These are phyloP conservation scores for Cyclopterus lumpus DNA, from an alignment of 2,797 vertebrate genomes.

Conservation along the genomic window DNA sequence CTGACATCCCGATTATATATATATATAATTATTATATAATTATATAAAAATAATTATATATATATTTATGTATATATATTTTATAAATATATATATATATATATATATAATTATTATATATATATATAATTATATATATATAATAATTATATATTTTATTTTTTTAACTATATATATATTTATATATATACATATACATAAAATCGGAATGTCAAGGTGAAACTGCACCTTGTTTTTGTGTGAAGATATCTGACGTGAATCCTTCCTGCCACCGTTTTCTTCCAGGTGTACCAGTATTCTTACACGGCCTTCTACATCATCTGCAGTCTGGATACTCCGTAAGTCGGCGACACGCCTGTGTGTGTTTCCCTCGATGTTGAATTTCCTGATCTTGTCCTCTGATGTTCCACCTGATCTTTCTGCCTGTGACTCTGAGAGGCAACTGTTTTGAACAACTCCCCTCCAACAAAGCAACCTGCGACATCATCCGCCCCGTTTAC, in stretches of 20 bases:
- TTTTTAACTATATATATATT: too few relatives aligned
- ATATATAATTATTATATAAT: too few relatives aligned
- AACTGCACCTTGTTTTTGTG: not conserved
- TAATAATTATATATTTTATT: too few relatives aligned
- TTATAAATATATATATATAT: too few relatives aligned
- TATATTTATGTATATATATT: too few relatives aligned
- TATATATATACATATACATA: too few relatives aligned
- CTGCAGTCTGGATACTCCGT: constrained; percentile 90
- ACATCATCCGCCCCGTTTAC: constrained; percentile 1
- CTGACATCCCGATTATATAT: too few relatives aligned
- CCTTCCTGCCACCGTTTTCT: constrained; percentile 1
- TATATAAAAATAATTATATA: too few relatives aligned
- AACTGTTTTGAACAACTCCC: not conserved
- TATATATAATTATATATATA: too few relatives aligned
- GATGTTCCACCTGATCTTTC: constrained; percentile 36
- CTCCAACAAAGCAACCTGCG: constrained; percentile 23
- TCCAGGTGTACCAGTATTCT: constrained; percentile 92
- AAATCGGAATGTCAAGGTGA: not conserved
- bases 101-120: too few relatives aligned
- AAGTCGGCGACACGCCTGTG: constrained; percentile 63
- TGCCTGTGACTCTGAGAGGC: not conserved
- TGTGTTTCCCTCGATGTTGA: constrained; percentile 12
- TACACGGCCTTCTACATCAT: constrained; percentile 96
- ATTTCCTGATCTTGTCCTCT: constrained; percentile 18
- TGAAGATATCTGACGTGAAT: not conserved